Conservation (phyloP, 1,140 invertebrate genomes). For the Ostrea edulis region DNA sequence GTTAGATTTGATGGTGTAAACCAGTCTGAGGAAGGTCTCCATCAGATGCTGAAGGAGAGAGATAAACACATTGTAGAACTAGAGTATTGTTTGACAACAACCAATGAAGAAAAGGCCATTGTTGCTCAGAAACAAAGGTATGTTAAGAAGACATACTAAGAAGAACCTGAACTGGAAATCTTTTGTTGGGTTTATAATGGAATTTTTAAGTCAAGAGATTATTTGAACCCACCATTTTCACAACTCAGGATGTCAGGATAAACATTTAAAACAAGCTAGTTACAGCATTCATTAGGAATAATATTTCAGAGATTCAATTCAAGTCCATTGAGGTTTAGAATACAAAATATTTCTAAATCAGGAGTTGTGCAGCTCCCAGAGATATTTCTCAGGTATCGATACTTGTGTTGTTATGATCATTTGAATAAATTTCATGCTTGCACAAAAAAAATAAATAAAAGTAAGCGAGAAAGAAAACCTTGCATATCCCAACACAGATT, state of each 20-base stretch:
- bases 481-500: constrained; percentile 33
- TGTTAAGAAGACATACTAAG: not conserved
- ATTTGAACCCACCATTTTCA: not conserved
- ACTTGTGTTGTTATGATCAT: no score
- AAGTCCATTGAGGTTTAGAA: no score
- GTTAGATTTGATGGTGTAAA: not conserved
- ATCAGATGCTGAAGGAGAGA: constrained; percentile 65
- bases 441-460: no score
- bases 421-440: no score
- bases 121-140: constrained; percentile 65
- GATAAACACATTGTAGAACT: constrained; percentile 72
- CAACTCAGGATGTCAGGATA: no score
- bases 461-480: not conserved
- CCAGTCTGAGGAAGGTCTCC: constrained; percentile 43
- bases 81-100: constrained; percentile 60
- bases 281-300: no score
- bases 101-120: constrained; percentile 66
- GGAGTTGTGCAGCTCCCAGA: no score
- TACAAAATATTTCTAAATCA: no score
- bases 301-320: no score
- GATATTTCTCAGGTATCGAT: no score
- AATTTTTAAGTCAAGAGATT: not conserved
- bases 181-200: not conserved
- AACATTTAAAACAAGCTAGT: no score
- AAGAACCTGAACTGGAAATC: not conserved